phyloP scores from a whole-genome alignment of 2,888 invertebrate genomes.

The Agriopis leucophaearia region DNA sequence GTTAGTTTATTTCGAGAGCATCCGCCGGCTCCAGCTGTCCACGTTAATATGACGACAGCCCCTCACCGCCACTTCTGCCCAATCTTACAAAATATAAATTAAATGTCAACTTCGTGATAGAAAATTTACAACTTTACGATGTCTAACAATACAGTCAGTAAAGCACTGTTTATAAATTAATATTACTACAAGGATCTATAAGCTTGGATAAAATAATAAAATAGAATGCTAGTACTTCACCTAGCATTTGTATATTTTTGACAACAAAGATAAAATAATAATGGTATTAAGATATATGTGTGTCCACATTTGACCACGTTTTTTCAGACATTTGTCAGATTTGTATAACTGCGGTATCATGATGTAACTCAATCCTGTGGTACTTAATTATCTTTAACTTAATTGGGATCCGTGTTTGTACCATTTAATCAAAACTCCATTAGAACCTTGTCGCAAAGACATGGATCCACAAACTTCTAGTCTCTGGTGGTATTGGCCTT shows the following conservation, averaged over 20 bases:
- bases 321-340: not conserved
- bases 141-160: no score
- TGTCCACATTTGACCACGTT: not conserved
- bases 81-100: conserved; percentile 72
- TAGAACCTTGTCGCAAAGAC: conserved; percentile 5
- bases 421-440: conserved; percentile 4
- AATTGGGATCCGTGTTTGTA: conserved; percentile 7
- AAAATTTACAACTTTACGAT: conserved; percentile 25
- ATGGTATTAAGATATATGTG: no score
- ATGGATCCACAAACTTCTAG: conserved; percentile 1
- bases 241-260: not conserved
- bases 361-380: not conserved
- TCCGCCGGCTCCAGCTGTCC: conserved; percentile 81
- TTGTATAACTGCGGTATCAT: not conserved
- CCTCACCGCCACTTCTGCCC: conserved; percentile 69
- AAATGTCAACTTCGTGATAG: conserved; percentile 67
- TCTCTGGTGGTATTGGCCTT: not conserved
- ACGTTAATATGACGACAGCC: conserved; percentile 79
- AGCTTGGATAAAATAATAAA: not conserved
- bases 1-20: conserved; percentile 78
- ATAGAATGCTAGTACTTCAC: not conserved
- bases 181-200: not conserved
- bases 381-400: not conserved
- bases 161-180: no score
- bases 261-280: no score